Evolutionary conservation across 2,797 vertebrate genomes (phyloP).

Genomic region (Mus minutoides): DNA sequence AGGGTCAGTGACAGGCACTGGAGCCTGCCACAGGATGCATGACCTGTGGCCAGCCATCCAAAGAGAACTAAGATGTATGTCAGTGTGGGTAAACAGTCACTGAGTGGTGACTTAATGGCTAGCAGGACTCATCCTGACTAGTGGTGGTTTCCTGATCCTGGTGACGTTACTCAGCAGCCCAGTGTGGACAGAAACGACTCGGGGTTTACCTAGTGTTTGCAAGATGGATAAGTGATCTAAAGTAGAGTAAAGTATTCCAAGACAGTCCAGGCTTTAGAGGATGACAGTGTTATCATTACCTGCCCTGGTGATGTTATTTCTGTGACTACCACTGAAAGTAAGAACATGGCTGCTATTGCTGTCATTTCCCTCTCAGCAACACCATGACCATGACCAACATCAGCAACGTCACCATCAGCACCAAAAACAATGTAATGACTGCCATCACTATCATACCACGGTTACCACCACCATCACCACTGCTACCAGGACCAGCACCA

Average conservation of each 20-base stretch:
- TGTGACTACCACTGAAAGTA: not conserved
- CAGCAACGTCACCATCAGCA: not conserved
- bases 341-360: accelerated
- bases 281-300: not conserved
- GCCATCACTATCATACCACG: too few species aligned
- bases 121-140: not conserved
- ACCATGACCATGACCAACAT: not conserved
- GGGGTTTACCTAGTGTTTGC: not conserved
- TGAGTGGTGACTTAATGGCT: not conserved
- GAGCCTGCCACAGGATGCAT: not conserved
- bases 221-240: not conserved
- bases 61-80: not conserved
- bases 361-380: accelerated
- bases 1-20: not conserved
- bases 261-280: not conserved
- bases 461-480: too few species aligned
- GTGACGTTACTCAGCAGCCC: not conserved
- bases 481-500: too few species aligned
- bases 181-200: not conserved
- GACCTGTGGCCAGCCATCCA: not conserved
- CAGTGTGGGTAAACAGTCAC: accelerated
- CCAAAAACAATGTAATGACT: not conserved
- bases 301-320: too few species aligned
- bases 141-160: not conserved
- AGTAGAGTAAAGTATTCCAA: accelerated